Evolutionary conservation across 2,113 vertebrate species (phyloP).

Genomic region (Crotalus viridis): DNA sequence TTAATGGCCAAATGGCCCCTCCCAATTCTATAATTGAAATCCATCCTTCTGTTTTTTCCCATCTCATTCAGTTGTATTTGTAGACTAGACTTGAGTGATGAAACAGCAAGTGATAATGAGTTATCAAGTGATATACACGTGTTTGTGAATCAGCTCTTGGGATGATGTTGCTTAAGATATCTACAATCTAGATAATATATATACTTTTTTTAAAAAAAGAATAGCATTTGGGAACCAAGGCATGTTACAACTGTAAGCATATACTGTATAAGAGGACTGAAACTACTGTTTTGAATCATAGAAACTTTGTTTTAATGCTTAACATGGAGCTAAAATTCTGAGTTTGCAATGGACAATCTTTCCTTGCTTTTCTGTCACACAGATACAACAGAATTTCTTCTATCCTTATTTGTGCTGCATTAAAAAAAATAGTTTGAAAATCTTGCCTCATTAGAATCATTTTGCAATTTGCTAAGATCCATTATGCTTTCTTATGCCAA

Average conservation of each 20-base stretch:
- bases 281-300: not conserved
- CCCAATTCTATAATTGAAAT: not conserved
- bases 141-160: not conserved
- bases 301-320: not conserved
- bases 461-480: conserved; percentile 50
- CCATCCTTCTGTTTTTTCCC: not conserved
- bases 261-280: not conserved
- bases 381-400: not conserved
- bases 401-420: not conserved
- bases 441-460: conserved; percentile 50
- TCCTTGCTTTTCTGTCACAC: not conserved
- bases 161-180: not conserved
- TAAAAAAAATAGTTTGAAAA: conserved; percentile 27
- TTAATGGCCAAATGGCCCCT: not conserved
- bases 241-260: not conserved
- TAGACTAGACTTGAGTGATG: not conserved
- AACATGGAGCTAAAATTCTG: not conserved
- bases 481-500: conserved; percentile 42
- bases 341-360: not conserved
- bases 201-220: not conserved
- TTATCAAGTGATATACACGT: not conserved
- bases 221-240: not conserved
- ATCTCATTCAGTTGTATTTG: not conserved
- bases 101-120: not conserved
- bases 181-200: not conserved